phyloP scores from a whole-genome alignment of 2,888 invertebrate genomes.

The Xanthostigma xanthostigma region DNA sequence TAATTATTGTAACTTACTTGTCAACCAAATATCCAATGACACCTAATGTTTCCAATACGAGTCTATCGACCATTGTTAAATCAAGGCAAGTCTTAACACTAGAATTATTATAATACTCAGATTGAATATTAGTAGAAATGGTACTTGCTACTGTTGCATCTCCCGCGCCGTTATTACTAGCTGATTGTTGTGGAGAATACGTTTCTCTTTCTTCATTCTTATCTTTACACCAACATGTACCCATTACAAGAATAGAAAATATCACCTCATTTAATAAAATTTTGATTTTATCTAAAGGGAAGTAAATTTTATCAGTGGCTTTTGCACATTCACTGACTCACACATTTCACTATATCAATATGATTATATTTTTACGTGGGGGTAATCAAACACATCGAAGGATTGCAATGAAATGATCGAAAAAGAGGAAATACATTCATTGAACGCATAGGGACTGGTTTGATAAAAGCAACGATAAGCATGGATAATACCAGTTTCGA shows the following conservation, averaged over 20 bases:
- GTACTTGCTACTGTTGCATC: slow-evolving; percentile 5
- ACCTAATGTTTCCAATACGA: slow-evolving; percentile 66
- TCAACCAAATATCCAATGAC: slow-evolving; percentile 72
- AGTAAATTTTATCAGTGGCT: not conserved
- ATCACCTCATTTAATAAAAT: not conserved
- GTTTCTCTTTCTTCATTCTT: slow-evolving; percentile 36
- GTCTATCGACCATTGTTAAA: slow-evolving; percentile 45
- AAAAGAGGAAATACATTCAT: not conserved
- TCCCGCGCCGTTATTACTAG: slow-evolving; percentile 9
- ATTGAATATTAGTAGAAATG: slow-evolving; percentile 13
- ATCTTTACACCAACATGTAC: slow-evolving; percentile 62
- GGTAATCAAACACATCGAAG: not conserved
- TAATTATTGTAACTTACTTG: slow-evolving; percentile 44
- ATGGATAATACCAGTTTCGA: too few relatives aligned
- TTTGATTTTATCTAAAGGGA: not conserved
- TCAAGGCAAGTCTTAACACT: slow-evolving; percentile 21
- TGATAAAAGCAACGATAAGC: too few relatives aligned
- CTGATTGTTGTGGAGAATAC: slow-evolving; percentile 25
- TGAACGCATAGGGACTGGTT: too few relatives aligned
- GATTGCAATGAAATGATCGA: not conserved
- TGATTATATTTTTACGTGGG: not conserved
- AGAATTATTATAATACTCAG: slow-evolving; percentile 17
- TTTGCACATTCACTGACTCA: not conserved
- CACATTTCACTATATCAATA: not conserved
- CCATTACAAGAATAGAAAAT: slow-evolving; percentile 38